These are phyloP conservation scores for Mycetomoellerius zeteki DNA, from an alignment of 1,140 invertebrate genomes.

Conservation along the genomic window DNA sequence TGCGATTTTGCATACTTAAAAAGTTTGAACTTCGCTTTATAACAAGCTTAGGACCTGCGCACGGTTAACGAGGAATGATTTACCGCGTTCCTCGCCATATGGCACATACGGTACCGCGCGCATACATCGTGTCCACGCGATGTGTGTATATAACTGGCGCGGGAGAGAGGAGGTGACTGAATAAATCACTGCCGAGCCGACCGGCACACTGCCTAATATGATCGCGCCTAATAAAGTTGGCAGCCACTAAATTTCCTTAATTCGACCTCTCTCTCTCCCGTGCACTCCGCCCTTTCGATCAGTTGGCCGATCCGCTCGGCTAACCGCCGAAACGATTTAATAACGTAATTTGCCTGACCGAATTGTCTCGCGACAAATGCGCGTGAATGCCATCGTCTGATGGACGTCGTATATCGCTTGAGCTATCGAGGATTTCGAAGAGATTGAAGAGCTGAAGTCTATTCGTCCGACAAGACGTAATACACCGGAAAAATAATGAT, in stretches of 20 bases:
- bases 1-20: conserved; percentile 69
- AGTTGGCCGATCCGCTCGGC: conserved; percentile 2
- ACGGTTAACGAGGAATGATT: conserved; percentile 76
- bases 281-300: conserved; percentile 15
- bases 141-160: background rate
- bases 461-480: background rate
- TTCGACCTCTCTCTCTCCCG: conserved; percentile 20
- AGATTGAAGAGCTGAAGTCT: background rate
- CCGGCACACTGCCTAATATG: conserved; percentile 69
- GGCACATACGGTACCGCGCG: conserved; percentile 54
- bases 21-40: conserved; percentile 73
- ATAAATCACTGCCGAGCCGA: conserved; percentile 73
- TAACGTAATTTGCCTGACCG: conserved; percentile 53
- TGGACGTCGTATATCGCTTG: background rate
- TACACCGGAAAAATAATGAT: conserved; percentile 56
- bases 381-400: background rate
- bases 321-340: conserved; percentile 57
- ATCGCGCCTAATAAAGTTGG: conserved; percentile 77
- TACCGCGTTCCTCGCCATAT: conserved; percentile 73
- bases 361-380: conserved; percentile 41
- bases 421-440: background rate
- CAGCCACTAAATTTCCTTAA: conserved; percentile 76
- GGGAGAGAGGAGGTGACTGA: conserved; percentile 20
- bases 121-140: conserved; percentile 19
- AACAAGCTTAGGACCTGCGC: conserved; percentile 70